Conservation (phyloP, 2,113 vertebrate genomes). For the Sinocyclocheilus anshuiensis region DNA sequence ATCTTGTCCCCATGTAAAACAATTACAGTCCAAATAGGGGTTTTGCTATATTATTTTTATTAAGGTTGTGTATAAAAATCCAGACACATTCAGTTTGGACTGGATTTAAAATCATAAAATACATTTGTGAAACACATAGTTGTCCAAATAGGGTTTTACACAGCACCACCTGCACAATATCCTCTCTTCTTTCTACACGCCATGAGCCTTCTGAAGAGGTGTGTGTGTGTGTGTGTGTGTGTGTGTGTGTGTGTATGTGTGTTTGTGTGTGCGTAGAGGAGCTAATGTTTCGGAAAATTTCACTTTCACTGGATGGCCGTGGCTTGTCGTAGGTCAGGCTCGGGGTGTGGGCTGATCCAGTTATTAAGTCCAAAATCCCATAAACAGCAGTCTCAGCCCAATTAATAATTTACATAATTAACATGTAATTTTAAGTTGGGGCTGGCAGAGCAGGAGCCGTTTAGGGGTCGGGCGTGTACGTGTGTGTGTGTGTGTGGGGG, state of each 20-base stretch:
- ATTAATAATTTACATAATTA: conserved; percentile 99
- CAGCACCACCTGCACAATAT: conserved; percentile 19
- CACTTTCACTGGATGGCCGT: conserved; percentile 83
- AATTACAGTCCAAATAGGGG: neutral
- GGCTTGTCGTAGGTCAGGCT: conserved; percentile 91
- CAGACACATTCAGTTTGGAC: neutral
- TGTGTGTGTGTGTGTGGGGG: conserved; percentile 55
- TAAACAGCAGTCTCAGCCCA: conserved; percentile 94
- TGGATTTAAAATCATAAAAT: neutral
- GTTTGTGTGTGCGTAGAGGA: conserved; percentile 52
- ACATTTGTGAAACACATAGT: neutral
- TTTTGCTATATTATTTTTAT: neutral
- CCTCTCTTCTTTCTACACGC: conserved; percentile 5
- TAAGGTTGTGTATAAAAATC: neutral
- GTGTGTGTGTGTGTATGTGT: conserved; percentile 40
- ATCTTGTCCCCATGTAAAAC: neutral
- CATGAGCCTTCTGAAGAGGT: neutral
- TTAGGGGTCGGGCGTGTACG: conserved; percentile 80
- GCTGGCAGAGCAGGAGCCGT: conserved; percentile 77
- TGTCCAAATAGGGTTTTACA: neutral
- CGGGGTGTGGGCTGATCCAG: conserved; percentile 87
- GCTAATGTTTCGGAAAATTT: conserved; percentile 78
- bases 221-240: conserved; percentile 24
- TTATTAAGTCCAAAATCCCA: conserved; percentile 95
- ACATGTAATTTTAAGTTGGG: conserved; percentile 93